These are phyloP conservation scores for Acanthosepion esculentum DNA, from an alignment of 2,888 invertebrate species.

Conservation along the genomic window DNA sequence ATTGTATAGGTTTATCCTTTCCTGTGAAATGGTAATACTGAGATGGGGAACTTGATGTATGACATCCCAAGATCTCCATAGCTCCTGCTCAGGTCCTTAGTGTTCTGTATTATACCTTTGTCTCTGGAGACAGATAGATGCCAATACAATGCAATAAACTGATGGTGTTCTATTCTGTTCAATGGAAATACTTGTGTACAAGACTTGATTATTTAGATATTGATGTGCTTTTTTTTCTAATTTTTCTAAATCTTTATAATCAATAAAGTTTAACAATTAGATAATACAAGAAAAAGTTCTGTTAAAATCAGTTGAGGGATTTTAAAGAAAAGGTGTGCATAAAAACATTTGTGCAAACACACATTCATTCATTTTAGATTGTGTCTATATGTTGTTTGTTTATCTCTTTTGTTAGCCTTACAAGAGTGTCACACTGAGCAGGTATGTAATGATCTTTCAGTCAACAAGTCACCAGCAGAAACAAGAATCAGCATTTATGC, in stretches of 20 bases:
- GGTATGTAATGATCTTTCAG: conserved; percentile 17
- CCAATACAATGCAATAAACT: background rate
- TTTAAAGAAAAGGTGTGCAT: background rate
- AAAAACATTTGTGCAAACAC: background rate
- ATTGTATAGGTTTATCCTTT: too few species aligned
- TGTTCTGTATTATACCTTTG: too few species aligned
- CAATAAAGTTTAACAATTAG: conserved; percentile 17
- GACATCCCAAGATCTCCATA: too few species aligned
- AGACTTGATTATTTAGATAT: background rate
- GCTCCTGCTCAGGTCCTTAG: too few species aligned
- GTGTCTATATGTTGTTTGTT: background rate
- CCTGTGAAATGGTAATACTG: too few species aligned
- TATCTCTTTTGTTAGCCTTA: background rate
- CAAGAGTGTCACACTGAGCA: background rate
- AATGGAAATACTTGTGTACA: background rate
- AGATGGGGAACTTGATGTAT: too few species aligned
- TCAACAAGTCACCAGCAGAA: background rate
- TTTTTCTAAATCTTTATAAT: background rate
- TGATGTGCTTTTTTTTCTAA: background rate
- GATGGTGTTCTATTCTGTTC: background rate
- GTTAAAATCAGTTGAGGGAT: background rate
- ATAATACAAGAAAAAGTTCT: background rate
- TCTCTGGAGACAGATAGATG: too few species aligned
- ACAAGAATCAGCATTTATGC: background rate
- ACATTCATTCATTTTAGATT: background rate